A percentile compares a stretch with the other conserved stretches of the same genome.
These are phyloP conservation scores for Ochropleura leucogaster DNA, from an alignment of 2,888 invertebrate genomes.

Conservation along the genomic window DNA sequence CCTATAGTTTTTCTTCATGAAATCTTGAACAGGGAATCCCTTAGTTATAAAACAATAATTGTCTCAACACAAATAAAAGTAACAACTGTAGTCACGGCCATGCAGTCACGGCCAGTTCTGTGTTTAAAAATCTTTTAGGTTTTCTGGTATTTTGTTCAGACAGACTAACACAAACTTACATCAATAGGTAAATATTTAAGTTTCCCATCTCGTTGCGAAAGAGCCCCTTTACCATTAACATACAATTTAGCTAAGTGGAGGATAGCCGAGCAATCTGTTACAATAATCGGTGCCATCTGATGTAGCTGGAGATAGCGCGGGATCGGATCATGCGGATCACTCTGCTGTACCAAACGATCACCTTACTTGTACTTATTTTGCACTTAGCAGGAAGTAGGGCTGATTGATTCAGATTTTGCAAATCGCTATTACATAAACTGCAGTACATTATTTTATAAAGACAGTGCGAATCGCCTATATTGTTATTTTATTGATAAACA, in stretches of 20 bases:
- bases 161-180: too few species aligned
- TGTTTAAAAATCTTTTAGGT: neutral
- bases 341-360: constrained; percentile 27
- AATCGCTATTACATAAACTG: neutral
- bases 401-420: neutral
- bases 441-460: neutral
- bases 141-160: neutral
- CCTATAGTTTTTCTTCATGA: neutral
- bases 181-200: too few species aligned
- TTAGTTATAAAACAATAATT: neutral
- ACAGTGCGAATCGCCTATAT: neutral
- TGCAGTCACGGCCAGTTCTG: neutral
- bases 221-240: constrained; percentile 16
- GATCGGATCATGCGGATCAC: constrained; percentile 15
- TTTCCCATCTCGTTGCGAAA: constrained; percentile 1
- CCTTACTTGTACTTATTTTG: constrained; percentile 28
- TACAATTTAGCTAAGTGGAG: constrained; percentile 47
- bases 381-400: constrained; percentile 10
- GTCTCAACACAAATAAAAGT: neutral
- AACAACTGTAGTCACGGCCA: neutral
- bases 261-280: constrained; percentile 28
- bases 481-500: neutral
- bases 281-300: constrained; percentile 18
- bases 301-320: constrained; percentile 35
- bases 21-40: neutral